Base-by-base conservation (phyloP, 2,113 vertebrate genomes). In the Symphodus melops region DNA sequence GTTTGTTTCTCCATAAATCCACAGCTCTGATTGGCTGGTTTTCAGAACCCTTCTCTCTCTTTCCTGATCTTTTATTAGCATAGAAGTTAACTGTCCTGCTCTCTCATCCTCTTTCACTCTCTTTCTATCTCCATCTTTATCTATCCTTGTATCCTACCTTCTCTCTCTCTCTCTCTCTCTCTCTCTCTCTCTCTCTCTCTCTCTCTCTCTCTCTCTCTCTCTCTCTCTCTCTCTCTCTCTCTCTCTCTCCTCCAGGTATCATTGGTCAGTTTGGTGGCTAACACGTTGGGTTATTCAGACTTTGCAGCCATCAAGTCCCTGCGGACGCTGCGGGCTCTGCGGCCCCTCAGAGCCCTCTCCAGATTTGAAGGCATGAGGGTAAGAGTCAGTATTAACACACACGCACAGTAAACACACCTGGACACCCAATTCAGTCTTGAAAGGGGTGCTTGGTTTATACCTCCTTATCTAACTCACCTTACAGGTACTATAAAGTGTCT, bases 341-440 rank as follows among this genome's bases (percentile, higher is more conserved):
- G 98, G 53, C 97, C 98, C 0, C 91, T 99, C 89, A 95, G 98
- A 90, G 98, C 98, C 14, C 83, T 99, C 85, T 99, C 98, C 82
- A 94, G 98, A 64, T 99, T 99, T 85, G 98, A 99, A 93, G 98
- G 98, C 92, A 99, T 99, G 98, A 95, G 98, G 96, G 97, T 99
- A 96, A 98, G 97, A 90, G 67, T 75, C 90, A 85, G 86, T 86
- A 77, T 88, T 86, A 86, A 23, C 0, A 1, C 20, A 21, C 3
- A 48, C 11, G 14, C 4, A 48, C 14, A 48, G 16, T 17, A 48
- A 41, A 65, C 78, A 51, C 59, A 51, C 51, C 80, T 25, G 70
- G 65, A 25, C 58, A 13, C n/a, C 33, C 23, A 12, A 53, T 23
- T 52, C 7, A 20, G 0, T 5, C 5, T 23, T 20, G 0, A 23